A percentile compares a stretch with the other conserved stretches of the same genome.
Conservation (phyloP, 2,888 invertebrate species). For the Metalampra italica region DNA sequence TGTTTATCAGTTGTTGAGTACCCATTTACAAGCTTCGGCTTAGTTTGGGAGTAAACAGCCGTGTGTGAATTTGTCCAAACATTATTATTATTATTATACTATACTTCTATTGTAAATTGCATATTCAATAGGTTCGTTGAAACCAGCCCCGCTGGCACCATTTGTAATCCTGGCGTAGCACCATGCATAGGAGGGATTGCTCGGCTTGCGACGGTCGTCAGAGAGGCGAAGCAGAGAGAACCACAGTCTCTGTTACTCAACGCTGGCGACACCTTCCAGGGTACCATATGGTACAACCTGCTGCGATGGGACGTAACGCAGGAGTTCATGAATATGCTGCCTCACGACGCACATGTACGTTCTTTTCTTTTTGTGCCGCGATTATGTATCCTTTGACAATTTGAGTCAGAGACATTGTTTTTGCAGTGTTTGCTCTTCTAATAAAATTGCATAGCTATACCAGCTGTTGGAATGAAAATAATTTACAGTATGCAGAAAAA, state of each 20-base stretch:
- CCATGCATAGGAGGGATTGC: constrained; percentile 86
- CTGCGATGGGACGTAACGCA: constrained; percentile 86
- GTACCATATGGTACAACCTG: constrained; percentile 87
- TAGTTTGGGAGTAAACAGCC: too few relatives aligned
- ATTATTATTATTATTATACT: too few relatives aligned
- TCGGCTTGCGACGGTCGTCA: constrained; percentile 79
- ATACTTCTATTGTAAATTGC: too few relatives aligned
- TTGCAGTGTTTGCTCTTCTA: too few relatives aligned
- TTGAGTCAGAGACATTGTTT: too few relatives aligned
- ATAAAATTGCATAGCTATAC: too few relatives aligned
- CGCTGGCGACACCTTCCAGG: constrained; percentile 84
- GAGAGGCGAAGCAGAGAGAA: constrained; percentile 56
- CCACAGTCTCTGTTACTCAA: constrained; percentile 82
- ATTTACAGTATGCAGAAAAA: too few relatives aligned
- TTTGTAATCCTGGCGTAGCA: constrained; percentile 65
- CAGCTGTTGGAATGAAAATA: too few relatives aligned
- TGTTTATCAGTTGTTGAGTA: too few relatives aligned
- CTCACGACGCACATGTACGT: constrained; percentile 87
- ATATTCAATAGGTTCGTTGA: constrained; percentile 76
- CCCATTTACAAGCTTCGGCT: too few relatives aligned
- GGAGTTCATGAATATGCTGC: constrained; percentile 86
- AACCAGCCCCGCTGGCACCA: constrained; percentile 73
- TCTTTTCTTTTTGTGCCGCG: neutral
- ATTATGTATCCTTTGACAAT: too few relatives aligned
- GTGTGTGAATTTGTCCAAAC: too few relatives aligned